These are phyloP conservation scores for Rachycentron canadum DNA, from an alignment of 2,797 vertebrate species.

Conservation along the genomic window DNA sequence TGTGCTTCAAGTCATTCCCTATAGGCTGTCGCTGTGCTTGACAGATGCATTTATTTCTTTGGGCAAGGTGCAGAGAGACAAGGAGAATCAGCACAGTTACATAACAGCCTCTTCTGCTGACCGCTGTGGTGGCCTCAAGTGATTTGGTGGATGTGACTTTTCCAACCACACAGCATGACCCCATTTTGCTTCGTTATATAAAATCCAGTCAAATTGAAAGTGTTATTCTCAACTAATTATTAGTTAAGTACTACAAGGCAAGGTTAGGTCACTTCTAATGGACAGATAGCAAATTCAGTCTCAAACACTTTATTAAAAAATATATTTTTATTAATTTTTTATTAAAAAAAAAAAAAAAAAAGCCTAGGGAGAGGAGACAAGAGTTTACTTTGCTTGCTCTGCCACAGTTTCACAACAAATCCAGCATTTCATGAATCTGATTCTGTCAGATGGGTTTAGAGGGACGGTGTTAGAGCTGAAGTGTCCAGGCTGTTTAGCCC, in stretches of 20 bases:
- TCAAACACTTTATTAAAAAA: no score
- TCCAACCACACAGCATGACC: constrained; percentile 27
- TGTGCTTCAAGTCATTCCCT: constrained; percentile 15
- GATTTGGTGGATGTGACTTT: constrained; percentile 52
- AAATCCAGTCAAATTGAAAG: constrained; percentile 24
- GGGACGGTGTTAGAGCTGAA: constrained; percentile 7
- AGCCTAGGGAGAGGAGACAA: background rate
- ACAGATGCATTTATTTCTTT: constrained; percentile 45
- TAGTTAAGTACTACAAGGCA: background rate
- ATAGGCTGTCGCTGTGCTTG: background rate
- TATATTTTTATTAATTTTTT: no score
- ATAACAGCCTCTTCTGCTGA: constrained; percentile 61
- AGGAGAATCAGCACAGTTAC: constrained; percentile 61
- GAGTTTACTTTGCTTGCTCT: constrained; percentile 29
- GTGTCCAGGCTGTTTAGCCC: constrained; percentile 8
- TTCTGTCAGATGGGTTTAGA: constrained; percentile 48
- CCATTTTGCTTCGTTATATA: constrained; percentile 47
- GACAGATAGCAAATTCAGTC: no score
- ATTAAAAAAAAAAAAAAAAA: constrained; percentile 3
- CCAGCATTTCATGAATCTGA: constrained; percentile 54
- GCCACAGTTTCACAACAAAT: constrained; percentile 45
- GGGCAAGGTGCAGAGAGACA: constrained; percentile 41
- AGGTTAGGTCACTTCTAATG: background rate
- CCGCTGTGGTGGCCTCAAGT: constrained; percentile 34
- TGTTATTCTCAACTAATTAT: constrained; percentile 12